Percentiles rank a stretch among this genome's conserved stretches.
Conservation (phyloP, 2,888 invertebrate genomes). For the Mythimna lalbum region DNA sequence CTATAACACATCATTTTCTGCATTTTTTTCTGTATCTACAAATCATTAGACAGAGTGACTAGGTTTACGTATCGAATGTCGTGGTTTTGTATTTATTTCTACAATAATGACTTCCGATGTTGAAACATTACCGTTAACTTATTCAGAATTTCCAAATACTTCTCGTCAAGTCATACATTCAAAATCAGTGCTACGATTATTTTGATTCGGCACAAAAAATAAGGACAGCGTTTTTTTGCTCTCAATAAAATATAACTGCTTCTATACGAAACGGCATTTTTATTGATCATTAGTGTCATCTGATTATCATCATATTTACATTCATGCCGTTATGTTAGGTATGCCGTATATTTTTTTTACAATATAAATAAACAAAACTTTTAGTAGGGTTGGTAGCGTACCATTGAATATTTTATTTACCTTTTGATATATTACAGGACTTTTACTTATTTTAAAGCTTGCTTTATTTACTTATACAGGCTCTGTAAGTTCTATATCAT, state of each 20-base stretch:
- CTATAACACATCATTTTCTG: neutral
- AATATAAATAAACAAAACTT: conserved; percentile 31
- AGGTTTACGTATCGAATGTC: conserved; percentile 1
- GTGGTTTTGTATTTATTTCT: conserved; percentile 18
- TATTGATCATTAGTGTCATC: conserved; percentile 43
- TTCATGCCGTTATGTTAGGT: conserved; percentile 3
- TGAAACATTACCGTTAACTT: conserved; percentile 46
- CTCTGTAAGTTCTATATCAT: neutral
- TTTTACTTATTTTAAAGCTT: neutral
- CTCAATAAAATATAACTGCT: conserved; percentile 52
- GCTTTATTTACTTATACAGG: too few species aligned
- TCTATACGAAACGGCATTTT: conserved; percentile 42
- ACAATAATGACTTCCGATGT: conserved; percentile 50
- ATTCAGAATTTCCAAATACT: conserved; percentile 34
- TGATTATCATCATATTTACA: conserved; percentile 43
- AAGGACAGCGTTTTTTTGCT: conserved; percentile 39
- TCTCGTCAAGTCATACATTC: conserved; percentile 32
- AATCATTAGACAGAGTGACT: conserved; percentile 43
- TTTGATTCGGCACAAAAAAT: conserved; percentile 51
- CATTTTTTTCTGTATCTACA: neutral
- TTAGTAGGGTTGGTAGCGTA: neutral
- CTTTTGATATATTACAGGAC: neutral
- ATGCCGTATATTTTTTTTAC: conserved; percentile 12
- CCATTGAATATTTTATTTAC: neutral
- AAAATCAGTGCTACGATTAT: conserved; percentile 38